These are phyloP conservation scores for Stercorarius parasiticus DNA, from an alignment of 2,113 vertebrate genomes.

Conservation along the genomic window DNA sequence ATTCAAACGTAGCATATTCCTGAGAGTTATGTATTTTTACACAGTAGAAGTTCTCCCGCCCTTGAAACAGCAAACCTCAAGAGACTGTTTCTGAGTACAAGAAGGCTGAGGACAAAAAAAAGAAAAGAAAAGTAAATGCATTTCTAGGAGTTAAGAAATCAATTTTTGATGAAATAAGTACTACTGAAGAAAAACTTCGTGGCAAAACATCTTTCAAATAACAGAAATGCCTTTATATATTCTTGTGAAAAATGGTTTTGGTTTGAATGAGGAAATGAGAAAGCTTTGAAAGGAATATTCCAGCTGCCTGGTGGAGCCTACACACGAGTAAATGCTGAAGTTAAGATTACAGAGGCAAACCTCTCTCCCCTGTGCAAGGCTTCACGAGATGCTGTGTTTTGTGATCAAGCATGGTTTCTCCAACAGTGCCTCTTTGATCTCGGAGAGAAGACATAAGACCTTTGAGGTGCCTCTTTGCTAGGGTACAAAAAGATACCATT, in stretches of 20 bases:
- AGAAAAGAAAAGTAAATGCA: not conserved
- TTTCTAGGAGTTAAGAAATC: not conserved
- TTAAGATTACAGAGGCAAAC: not conserved
- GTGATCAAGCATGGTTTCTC: not conserved
- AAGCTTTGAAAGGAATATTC: not conserved
- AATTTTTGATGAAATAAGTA: not conserved
- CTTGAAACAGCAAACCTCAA: not conserved
- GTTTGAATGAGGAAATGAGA: not conserved
- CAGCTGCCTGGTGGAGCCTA: not conserved
- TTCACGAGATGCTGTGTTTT: rapidly evolving
- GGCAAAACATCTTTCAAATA: not conserved
- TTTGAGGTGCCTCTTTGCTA: not conserved
- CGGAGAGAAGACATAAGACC: not conserved
- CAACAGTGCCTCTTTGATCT: not conserved
- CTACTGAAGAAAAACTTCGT: not conserved
- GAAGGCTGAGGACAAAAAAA: not conserved
- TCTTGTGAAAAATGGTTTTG: not conserved
- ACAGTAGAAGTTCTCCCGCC: not conserved
- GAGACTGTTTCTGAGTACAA: not conserved
- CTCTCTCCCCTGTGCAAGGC: not conserved
- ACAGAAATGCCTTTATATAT: not conserved
- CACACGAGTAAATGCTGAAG: not conserved
- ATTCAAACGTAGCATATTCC: not conserved
- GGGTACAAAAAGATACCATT: not conserved
- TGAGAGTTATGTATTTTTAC: not conserved